Evolutionary conservation across 2,888 invertebrate genomes (phyloP), one percentile per base, ranked within the genome.

Genomic region (Siphonodentalium dalli): DNA sequence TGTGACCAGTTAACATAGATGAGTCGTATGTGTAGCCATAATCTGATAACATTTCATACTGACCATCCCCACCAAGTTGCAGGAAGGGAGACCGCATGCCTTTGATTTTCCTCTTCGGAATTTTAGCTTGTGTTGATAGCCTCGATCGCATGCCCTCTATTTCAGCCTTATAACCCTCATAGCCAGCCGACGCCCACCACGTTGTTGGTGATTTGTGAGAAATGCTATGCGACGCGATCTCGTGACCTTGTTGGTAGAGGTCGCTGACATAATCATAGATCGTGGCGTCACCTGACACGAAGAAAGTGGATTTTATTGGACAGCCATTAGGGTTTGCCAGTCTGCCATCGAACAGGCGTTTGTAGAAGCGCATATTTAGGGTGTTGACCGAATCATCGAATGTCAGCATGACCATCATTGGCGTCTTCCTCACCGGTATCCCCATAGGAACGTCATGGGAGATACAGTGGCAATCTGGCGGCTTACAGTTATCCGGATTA

Each of bases 211-310:
- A n/a, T n/a, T n/a, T n/a, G n/a, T n/a, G n/a, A n/a, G n/a, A n/a
- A n/a, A n/a, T n/a, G n/a, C 96, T 95, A 85, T 98, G 97, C 66
- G 95, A 94, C 65, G 96, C 97, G 84, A 98, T 91, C 86, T 98
- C 97, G 82, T 97, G 96, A 77, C 97, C 97, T 77, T 89, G 88
- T 67, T 93, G 87, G 84, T 95, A 93, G 62, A 98, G 87, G 84
- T 94, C 93, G 85, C 95, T 94, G 59, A 98, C 96, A 86, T 93
- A 93, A 83, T 93, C 91, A 85, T 98, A 98, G 85, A 97, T 94
- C 51, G 97, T 98, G 96, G 96, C 97, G 84, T 98, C 97, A 82
- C 97, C 97, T 43, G 94, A 95, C 58, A 97, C 93, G 84, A 96
- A 98, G 87, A 98, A 97, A 37, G 1, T 94, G 93, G 92, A 48